Evolutionary conservation across 2,113 vertebrate genomes (phyloP), one percentile per base, ranked within the genome.

Genomic region (Holacanthus passer): DNA sequence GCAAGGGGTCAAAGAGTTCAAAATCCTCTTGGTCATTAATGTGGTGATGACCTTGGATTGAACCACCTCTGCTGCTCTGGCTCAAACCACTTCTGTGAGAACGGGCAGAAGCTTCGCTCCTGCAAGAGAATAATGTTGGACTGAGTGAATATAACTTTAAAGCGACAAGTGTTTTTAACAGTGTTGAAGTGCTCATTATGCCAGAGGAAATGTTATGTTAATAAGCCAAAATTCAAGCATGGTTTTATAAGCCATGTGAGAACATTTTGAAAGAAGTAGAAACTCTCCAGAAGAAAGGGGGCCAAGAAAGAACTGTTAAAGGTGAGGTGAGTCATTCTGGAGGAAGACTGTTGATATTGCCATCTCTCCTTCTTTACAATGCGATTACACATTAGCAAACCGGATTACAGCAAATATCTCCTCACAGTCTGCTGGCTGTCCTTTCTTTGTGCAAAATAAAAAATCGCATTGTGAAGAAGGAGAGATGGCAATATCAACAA

Each of bases 71-170:
- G 63, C 20, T 72, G 59, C 41, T 82, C 45, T 62, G 84, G 59
- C n/a, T 79, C 19, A 17, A 66, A 48, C 55, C 37, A 64, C 67
- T 56, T 70, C 80, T 79, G 32, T 76, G 7, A 65, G 82, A 79
- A 3, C 0, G 29, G 32, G 37, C 53, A n/a, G 70, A 88, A 14
- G 39, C 32, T 47, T 78, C 72, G 64, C 64, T 85, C 82, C 90
- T 92, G 77, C 31, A 84, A 89, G 39, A 84, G 31, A 87, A 63
- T 35, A 74, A 65, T 59, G 22, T 24, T 37, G 7, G 27, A 63
- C n/a, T 52, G 27, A 32, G 52, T 53, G 41, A 63, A 48, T 35
- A 48, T 14, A 67, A 60, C 17, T 81, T 70, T 47, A 59, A 75
- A 53, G n/a, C 55, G 5, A 20, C n/a, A n/a, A n/a, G n/a, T n/a